phyloP scores from a whole-genome alignment of 2,888 invertebrate species.

The Nomada goodeniana region DNA sequence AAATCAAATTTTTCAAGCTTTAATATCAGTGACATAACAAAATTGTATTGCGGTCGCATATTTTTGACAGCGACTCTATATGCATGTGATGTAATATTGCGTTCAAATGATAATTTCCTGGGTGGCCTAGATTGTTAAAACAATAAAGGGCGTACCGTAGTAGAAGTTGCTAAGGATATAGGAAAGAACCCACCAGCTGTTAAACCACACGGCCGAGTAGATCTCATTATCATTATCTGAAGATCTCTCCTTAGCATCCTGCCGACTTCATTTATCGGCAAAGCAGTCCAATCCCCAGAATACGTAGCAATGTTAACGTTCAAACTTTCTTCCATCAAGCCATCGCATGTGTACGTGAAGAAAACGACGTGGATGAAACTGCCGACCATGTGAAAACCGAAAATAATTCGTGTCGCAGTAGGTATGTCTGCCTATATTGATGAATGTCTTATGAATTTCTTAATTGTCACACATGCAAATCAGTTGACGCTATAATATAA shows the following conservation, averaged over 20 bases:
- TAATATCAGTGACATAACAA: too few relatives aligned
- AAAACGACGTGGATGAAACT: constrained; percentile 54
- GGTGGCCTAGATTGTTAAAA: too few relatives aligned
- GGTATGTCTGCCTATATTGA: constrained; percentile 49
- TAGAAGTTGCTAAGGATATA: constrained; percentile 65
- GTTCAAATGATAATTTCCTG: too few relatives aligned
- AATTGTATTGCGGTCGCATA: too few relatives aligned
- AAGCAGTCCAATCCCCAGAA: constrained; percentile 35
- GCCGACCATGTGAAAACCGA: constrained; percentile 42
- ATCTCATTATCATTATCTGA: constrained; percentile 56
- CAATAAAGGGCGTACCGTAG: constrained; percentile 30
- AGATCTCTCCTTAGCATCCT: constrained; percentile 48
- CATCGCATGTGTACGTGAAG: constrained; percentile 64
- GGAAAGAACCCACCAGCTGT: constrained; percentile 67
- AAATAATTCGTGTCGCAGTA: constrained; percentile 38
- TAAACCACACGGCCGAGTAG: constrained; percentile 54
- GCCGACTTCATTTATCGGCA: constrained; percentile 46
- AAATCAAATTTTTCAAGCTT: too few relatives aligned
- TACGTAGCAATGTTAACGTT: constrained; percentile 25
- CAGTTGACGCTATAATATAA: not conserved
- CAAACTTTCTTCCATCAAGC: constrained; percentile 47
- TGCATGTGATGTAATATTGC: too few relatives aligned
- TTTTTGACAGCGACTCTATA: too few relatives aligned
- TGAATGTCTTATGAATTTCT: not conserved
- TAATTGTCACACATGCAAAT: not conserved